phyloP scores from a whole-genome alignment of 2,797 vertebrate species.

The Amazona finschi region DNA sequence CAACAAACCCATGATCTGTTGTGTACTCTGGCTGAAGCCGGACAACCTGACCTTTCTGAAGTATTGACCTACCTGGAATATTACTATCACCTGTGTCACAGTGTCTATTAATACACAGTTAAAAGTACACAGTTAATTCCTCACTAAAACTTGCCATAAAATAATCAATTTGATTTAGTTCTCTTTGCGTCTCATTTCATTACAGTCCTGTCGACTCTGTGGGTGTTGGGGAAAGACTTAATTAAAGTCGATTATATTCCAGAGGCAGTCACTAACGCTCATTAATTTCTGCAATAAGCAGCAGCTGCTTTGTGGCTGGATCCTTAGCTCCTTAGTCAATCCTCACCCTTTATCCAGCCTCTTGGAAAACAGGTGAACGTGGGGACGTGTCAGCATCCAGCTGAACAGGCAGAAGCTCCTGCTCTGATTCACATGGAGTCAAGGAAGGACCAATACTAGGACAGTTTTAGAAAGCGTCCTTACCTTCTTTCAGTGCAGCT shows the following conservation, averaged over 20 bases:
- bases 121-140: neutral
- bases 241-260: rapidly evolving
- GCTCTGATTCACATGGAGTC: rapidly evolving
- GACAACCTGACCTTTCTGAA: neutral
- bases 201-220: neutral
- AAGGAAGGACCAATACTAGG: neutral
- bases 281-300: neutral
- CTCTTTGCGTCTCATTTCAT: neutral
- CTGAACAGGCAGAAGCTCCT: neutral
- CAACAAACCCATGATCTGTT: neutral
- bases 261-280: neutral
- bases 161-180: neutral
- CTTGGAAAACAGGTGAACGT: neutral
- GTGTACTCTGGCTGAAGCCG: neutral
- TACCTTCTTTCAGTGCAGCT: conserved; percentile 12
- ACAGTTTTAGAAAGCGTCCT: neutral
- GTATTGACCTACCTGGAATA: neutral
- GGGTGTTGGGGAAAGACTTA: neutral
- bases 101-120: neutral
- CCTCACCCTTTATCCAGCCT: neutral
- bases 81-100: neutral
- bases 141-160: neutral
- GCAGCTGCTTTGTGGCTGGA: neutral
- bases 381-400: rapidly evolving
- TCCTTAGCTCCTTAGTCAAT: neutral